A percentile compares a stretch with the other conserved stretches of the same genome.
Evolutionary conservation across 2,113 vertebrate species (phyloP).

Genomic region (Eurystomus gularis): DNA sequence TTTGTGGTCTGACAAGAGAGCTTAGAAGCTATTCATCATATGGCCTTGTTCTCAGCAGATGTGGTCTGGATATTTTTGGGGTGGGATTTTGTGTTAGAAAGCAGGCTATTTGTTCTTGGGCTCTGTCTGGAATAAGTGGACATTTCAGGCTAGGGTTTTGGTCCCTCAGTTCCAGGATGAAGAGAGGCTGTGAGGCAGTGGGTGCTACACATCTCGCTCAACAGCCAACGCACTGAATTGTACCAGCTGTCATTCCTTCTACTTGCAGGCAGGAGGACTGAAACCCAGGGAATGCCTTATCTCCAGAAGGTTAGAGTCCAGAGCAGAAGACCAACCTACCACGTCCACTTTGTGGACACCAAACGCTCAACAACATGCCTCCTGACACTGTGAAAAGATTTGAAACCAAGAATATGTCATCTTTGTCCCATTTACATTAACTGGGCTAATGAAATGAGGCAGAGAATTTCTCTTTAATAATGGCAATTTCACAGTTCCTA

Average conservation of each 20-base stretch:
- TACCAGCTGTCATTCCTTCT: neutral
- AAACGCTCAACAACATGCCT: neutral
- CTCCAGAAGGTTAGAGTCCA: neutral
- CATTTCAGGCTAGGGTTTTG: neutral
- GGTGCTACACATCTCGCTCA: neutral
- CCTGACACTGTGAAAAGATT: neutral
- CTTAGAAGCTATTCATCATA: neutral
- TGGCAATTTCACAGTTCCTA: neutral
- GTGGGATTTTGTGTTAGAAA: neutral
- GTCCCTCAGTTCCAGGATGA: neutral
- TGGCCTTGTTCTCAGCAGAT: neutral
- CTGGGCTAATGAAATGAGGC: neutral
- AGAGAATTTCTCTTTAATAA: neutral
- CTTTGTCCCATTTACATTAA: neutral
- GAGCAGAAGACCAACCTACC: neutral
- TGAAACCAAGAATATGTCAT: neutral
- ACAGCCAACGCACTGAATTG: neutral
- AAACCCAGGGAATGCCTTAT: neutral
- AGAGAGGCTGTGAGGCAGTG: neutral
- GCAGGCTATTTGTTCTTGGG: neutral
- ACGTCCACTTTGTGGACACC: neutral
- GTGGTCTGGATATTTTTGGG: neutral
- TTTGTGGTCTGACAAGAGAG: neutral
- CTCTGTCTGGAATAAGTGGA: neutral
- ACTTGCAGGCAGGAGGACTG: neutral